Evolutionary conservation across 2,888 invertebrate genomes (phyloP), one percentile per base, ranked within the genome.

Genomic region (Chalcosyrphus nemorum): DNA sequence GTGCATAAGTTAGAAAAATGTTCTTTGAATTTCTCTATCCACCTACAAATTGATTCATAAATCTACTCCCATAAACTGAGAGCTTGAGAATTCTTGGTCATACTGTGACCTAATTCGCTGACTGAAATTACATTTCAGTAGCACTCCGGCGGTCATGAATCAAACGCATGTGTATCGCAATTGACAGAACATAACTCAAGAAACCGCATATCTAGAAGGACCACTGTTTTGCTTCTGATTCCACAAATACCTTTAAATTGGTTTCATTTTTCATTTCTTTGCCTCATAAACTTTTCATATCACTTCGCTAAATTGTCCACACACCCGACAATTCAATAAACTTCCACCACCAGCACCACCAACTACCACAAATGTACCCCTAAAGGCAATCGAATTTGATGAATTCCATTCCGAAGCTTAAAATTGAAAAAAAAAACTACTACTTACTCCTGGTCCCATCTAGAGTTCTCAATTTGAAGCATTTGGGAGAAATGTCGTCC

Each of bases 231-330:
- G 9, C 65, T 29, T 57, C 32, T 45, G 68, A 78, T 82, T 77
- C 43, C 17, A 19, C 66, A 74, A 80, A 80, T 80, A 80, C 63
- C 74, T 35, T 43, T 35, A 59, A 84, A 84, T 84, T 80, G 84
- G 43, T 74, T 75, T 74, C 70, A 80, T 80, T 80, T 68, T 63
- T 80, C 80, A 84, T 84, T 80, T 45, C 45, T 50, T 41, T 78
- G 70, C 17, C 59, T 74, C 84, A 74, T 84, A 80, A 84, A 84
- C 63, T 84, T 82, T 84, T 84, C 80, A 80, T 80, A 84, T 84
- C 84, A 70, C 45, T 84, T 45, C 52, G 50, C 61, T 19, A 47
- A 63, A 74, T 63, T 80, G 74, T 74, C 80, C 81, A 57, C 50
- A 57, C 50, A 57, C 54, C 29, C 35, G 65, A 68, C 74, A 65